Conservation (phyloP, 1,140 invertebrate species). For the Polypedilum vanderplanki region DNA sequence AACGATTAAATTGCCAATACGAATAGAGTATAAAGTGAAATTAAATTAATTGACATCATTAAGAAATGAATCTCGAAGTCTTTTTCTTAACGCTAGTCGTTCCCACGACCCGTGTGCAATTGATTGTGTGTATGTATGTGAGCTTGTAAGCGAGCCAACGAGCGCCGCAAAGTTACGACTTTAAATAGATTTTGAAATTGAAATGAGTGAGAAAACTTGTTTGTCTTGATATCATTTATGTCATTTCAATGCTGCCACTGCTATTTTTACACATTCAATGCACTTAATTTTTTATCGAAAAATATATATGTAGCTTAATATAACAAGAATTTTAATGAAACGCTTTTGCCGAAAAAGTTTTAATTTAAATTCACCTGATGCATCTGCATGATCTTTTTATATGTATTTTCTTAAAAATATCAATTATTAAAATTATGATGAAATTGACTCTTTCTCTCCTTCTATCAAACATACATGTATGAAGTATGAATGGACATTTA, state of each 20-base stretch:
- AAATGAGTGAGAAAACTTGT: not conserved
- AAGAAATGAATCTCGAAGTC: conserved; percentile 6
- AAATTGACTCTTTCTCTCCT: not conserved
- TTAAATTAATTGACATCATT: conserved; percentile 19
- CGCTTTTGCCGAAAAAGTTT: not conserved
- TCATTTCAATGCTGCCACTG: not conserved
- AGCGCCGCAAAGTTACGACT: not conserved
- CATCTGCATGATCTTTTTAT: not conserved
- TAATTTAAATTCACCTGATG: not conserved
- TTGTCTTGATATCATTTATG: conserved; percentile 18
- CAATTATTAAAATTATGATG: not conserved
- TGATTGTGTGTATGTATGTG: not conserved
- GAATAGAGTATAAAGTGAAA: conserved; percentile 14
- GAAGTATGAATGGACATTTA: not conserved
- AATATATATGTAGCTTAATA: not conserved
- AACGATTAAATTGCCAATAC: not conserved
- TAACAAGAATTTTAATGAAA: conserved; percentile 13
- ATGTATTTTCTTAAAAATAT: not conserved
- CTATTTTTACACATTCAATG: not conserved
- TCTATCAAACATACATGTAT: not conserved
- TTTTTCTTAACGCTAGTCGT: not conserved
- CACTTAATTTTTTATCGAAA: too few species aligned
- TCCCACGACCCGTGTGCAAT: not conserved
- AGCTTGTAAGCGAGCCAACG: too few species aligned
- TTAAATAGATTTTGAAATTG: conserved; percentile 20